Conservation (phyloP, 1,140 invertebrate genomes). For the Yoshiicerus persimilis region DNA sequence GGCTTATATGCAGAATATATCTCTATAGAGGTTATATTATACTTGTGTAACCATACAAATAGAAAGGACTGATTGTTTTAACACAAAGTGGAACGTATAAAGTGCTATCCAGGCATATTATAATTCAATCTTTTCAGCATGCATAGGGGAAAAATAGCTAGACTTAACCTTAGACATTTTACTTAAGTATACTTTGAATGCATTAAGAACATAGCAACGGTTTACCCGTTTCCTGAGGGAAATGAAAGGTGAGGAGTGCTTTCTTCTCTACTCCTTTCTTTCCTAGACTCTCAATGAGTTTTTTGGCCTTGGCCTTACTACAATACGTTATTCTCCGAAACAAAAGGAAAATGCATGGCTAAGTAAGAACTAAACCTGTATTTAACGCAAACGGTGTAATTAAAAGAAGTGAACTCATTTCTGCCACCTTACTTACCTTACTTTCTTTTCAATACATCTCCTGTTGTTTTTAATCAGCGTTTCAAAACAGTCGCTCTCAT, state of each 20-base stretch:
- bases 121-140: neutral
- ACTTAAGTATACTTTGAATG: neutral
- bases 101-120: neutral
- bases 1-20: too few relatives aligned
- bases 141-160: neutral
- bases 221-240: neutral
- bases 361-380: neutral
- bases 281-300: neutral
- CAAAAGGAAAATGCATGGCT: neutral
- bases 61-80: neutral
- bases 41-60: too few relatives aligned
- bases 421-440: neutral
- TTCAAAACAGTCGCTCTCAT: neutral
- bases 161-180: conserved; percentile 7
- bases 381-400: neutral
- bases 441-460: neutral
- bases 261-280: neutral
- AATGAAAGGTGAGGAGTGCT: neutral
- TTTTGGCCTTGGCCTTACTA: neutral
- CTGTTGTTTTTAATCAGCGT: neutral
- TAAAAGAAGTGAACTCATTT: neutral
- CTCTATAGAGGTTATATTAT: too few relatives aligned
- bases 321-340: neutral
- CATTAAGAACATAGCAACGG: neutral
- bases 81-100: neutral